Evolutionary conservation across 2,888 invertebrate species (phyloP).

Genomic region (Plemyria rubiginata): DNA sequence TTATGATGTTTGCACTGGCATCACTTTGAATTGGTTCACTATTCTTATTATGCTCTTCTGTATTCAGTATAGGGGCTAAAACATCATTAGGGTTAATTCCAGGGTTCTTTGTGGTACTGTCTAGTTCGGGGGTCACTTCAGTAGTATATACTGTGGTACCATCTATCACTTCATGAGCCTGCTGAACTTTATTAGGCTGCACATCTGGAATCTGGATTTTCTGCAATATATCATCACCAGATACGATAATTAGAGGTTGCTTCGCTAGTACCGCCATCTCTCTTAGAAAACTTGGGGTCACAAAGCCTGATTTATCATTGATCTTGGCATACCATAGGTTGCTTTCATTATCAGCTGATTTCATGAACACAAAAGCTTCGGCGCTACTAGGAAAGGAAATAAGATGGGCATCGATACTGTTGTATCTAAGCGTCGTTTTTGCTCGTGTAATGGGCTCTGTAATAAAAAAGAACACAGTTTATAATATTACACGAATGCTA

Average conservation of each 20-base stretch:
- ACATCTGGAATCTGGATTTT: slow-evolving; percentile 55
- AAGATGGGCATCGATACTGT: slow-evolving; percentile 80
- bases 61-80: slow-evolving; percentile 31
- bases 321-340: slow-evolving; percentile 89
- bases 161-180: slow-evolving; percentile 85
- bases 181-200: slow-evolving; percentile 72
- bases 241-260: slow-evolving; percentile 65
- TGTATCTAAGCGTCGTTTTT: slow-evolving; percentile 84
- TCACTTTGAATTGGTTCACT: slow-evolving; percentile 10
- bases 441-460: slow-evolving; percentile 87
- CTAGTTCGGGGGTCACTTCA: slow-evolving; percentile 47
- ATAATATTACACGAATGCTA: slow-evolving; percentile 52
- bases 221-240: slow-evolving; percentile 45
- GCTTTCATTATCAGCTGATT: slow-evolving; percentile 86
- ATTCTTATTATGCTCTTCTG: slow-evolving; percentile 8
- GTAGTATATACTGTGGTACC: slow-evolving; percentile 87
- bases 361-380: slow-evolving; percentile 87
- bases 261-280: slow-evolving; percentile 84
- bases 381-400: slow-evolving; percentile 86
- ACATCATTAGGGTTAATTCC: slow-evolving; percentile 29
- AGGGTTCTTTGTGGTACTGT: slow-evolving; percentile 35
- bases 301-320: slow-evolving; percentile 88
- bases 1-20: slow-evolving; percentile 6
- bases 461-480: slow-evolving; percentile 51
- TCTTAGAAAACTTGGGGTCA: slow-evolving; percentile 83